Evolutionary conservation across 2,888 invertebrate genomes (phyloP).

Genomic region (Arenicola marina): DNA sequence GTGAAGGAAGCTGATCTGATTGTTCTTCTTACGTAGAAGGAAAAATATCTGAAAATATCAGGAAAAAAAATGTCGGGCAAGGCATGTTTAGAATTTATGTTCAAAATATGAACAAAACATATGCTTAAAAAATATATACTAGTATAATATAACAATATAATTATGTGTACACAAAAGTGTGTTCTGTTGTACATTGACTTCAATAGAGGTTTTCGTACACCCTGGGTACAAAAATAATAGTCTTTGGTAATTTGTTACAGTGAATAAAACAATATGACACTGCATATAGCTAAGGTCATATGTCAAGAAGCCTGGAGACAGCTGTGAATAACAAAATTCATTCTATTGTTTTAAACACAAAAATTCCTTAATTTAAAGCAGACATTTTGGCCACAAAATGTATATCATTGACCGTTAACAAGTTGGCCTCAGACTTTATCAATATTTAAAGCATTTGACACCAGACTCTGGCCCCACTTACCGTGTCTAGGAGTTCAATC

Average conservation of each 20-base stretch:
- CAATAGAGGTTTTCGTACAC: not conserved
- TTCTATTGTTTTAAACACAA: no score
- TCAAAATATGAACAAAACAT: not conserved
- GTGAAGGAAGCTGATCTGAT: conserved; percentile 58
- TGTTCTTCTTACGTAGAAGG: conserved; percentile 56
- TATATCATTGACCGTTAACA: not conserved
- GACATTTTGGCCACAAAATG: not conserved
- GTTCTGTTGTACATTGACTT: conserved; percentile 2
- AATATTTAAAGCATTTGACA: no score
- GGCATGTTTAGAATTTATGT: not conserved
- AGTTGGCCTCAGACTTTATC: not conserved
- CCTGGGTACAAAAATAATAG: not conserved
- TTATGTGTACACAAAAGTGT: no score
- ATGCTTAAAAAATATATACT: not conserved
- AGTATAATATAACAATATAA: not conserved
- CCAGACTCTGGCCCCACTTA: no score
- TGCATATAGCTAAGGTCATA: not conserved
- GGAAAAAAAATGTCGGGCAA: not conserved
- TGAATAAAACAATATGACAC: no score
- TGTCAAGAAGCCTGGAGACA: not conserved
- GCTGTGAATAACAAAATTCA: no score
- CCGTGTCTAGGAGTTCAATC: conserved; percentile 55
- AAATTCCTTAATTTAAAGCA: conserved; percentile 6
- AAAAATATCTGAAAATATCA: conserved; percentile 48
- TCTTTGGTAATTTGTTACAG: no score